Percentiles rank a stretch among this genome's conserved stretches.
These are phyloP conservation scores for Tympanuchus pallidicinctus DNA, from an alignment of 2,113 vertebrate species.

Conservation along the genomic window DNA sequence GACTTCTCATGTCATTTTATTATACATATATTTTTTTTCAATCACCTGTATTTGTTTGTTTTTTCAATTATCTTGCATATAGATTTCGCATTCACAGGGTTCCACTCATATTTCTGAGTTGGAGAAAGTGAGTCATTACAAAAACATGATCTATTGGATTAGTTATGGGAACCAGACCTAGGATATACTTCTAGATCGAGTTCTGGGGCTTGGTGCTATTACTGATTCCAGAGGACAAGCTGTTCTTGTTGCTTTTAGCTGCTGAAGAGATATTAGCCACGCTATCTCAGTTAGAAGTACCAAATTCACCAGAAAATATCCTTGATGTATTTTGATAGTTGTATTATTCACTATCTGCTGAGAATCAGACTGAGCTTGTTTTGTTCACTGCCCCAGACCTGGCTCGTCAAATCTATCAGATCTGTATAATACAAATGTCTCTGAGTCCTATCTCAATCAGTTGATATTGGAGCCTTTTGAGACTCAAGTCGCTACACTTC, in stretches of 20 bases:
- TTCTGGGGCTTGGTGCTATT: not conserved
- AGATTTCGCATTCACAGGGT: not conserved
- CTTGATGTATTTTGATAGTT: not conserved
- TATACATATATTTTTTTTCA: not conserved
- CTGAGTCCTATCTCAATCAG: not conserved
- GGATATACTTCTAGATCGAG: fast-evolving
- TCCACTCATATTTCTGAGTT: not conserved
- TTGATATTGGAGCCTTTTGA: not conserved
- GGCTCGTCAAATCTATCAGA: not conserved
- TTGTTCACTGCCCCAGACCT: not conserved
- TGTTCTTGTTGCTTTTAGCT: not conserved
- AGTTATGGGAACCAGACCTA: not conserved
- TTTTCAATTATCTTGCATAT: not conserved
- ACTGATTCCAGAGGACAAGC: not conserved
- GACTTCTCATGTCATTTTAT: not conserved
- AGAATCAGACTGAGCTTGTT: not conserved
- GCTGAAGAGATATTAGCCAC: not conserved
- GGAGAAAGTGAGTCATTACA: not conserved
- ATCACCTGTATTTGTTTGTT: not conserved
- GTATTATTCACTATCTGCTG: not conserved
- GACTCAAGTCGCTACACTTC: not conserved
- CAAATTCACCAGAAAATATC: not conserved
- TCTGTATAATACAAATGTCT: not conserved
- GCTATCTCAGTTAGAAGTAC: not conserved
- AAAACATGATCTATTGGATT: not conserved